Base-by-base conservation (phyloP, 2,888 invertebrate genomes). In the Phyllotreta striolata region DNA sequence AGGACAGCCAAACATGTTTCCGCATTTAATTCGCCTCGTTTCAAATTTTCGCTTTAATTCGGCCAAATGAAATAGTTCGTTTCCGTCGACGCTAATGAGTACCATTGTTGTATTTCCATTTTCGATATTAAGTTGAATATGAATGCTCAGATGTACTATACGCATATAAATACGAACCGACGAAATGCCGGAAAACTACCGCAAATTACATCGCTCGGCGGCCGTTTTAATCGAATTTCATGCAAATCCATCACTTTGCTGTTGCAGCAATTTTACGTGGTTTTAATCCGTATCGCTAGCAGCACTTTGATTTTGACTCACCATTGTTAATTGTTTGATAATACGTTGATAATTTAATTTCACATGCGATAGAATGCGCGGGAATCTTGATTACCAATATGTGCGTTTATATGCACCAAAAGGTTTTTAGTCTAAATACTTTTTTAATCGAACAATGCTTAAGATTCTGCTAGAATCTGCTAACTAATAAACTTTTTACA, bases 181-280 rank as follows among this genome's bases (percentile, higher is more conserved):
- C 37, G 38, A 47, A 39, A 41, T 10, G 41, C 63, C 55, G n/a
- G 62, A 35, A 55, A 54, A 66, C 63, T 24, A 56, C 61, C 66
- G 47, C 62, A 66, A 66, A 66, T 66, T 61, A 54, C 60, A 55
- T 63, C 59, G 54, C 38, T 43, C 14, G 47, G 43, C 52, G 47
- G 43, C 52, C 55, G 43, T 51, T 54, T 41, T 46, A 40, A 54
- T 40, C 43, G 47, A 62, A 62, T 65, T 65, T 51, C 55, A 54
- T 38, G 55, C 47, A 9, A 55, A 62, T 59, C 62, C 59, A 44
- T 54, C 44, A 44, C 44, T 24, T 24, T 24, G 44, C 6, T 41
- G 10, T 44, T 44, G 14, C 10, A 44, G 12, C 44, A 44, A 44
- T 44, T 41, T 44, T 14, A 14, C 44, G 12, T 44, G 10, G 10